Evolutionary conservation across 2,797 vertebrate species (phyloP).

Genomic region (Darevskia mixta): DNA sequence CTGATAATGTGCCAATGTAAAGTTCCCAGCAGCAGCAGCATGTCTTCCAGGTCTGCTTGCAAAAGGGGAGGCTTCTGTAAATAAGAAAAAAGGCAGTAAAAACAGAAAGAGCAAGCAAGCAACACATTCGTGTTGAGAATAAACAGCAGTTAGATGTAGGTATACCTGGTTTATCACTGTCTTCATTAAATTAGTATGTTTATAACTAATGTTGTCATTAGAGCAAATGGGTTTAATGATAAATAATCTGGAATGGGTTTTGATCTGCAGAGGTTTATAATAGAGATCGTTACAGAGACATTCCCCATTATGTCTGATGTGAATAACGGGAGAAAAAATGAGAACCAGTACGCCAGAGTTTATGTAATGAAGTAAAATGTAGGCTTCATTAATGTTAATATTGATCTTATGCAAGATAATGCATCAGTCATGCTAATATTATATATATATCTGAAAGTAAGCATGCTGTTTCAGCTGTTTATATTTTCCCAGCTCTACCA

Average conservation of each 20-base stretch:
- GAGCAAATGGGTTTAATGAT: slow-evolving; percentile 65
- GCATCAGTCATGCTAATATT: slow-evolving; percentile 57
- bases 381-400: slow-evolving; percentile 67
- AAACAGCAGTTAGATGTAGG: background rate
- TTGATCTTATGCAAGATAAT: slow-evolving; percentile 71
- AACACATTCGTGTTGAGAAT: background rate
- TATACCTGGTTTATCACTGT: slow-evolving; percentile 23
- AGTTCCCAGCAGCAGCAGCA: background rate
- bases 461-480: slow-evolving; percentile 40
- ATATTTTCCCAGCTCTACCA: slow-evolving; percentile 32
- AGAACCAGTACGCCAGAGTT: slow-evolving; percentile 66
- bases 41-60: background rate
- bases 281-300: slow-evolving; percentile 68
- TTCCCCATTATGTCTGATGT: slow-evolving; percentile 64
- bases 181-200: slow-evolving; percentile 55
- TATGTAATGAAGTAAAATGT: slow-evolving; percentile 75
- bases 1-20: background rate
- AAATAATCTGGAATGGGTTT: slow-evolving; percentile 63
- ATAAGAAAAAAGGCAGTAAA: background rate
- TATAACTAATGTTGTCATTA: slow-evolving; percentile 72
- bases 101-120: background rate
- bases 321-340: slow-evolving; percentile 72
- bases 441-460: slow-evolving; percentile 55
- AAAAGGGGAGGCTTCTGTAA: background rate
- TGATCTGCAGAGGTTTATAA: slow-evolving; percentile 67